phyloP scores from a whole-genome alignment of 2,888 invertebrate species.

The Drosophila histrio region DNA sequence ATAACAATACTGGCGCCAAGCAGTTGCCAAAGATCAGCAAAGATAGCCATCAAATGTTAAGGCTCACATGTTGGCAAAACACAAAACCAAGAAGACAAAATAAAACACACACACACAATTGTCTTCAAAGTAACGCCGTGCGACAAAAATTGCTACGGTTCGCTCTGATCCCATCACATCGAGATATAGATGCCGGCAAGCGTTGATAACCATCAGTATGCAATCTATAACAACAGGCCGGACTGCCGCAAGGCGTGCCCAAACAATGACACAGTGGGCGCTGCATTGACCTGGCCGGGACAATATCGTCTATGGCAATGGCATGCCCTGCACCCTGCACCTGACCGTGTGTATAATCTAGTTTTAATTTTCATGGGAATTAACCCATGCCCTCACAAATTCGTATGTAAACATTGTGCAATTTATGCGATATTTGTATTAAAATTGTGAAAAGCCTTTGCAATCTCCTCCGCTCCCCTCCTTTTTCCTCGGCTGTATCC shows the following conservation, averaged over 20 bases:
- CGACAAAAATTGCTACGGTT: slow-evolving; percentile 69
- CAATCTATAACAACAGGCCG: slow-evolving; percentile 67
- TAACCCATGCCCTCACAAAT: slow-evolving; percentile 56
- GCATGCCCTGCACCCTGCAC: neutral
- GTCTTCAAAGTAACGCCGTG: slow-evolving; percentile 70
- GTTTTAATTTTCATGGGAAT: slow-evolving; percentile 80
- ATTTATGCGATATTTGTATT: slow-evolving; percentile 68
- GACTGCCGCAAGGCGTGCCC: slow-evolving; percentile 64
- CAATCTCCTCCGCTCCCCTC: neutral
- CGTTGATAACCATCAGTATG: slow-evolving; percentile 66
- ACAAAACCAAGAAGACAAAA: slow-evolving; percentile 12
- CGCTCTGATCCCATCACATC: slow-evolving; percentile 58
- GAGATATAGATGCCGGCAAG: slow-evolving; percentile 31
- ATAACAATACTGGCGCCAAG: slow-evolving; percentile 54
- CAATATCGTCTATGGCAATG: neutral
- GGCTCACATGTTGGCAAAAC: slow-evolving; percentile 73
- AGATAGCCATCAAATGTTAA: slow-evolving; percentile 58
- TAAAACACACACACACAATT: slow-evolving; percentile 16
- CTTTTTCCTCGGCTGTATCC: neutral
- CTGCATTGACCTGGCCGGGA: slow-evolving; percentile 59
- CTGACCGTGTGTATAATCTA: slow-evolving; percentile 71
- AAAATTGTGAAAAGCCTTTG: slow-evolving; percentile 40
- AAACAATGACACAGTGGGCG: slow-evolving; percentile 80
- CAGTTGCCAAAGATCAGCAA: slow-evolving; percentile 52
- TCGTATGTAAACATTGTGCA: slow-evolving; percentile 58